Base-by-base conservation (phyloP, 1,140 invertebrate species). In the Schlechtendalia chinensis region DNA sequence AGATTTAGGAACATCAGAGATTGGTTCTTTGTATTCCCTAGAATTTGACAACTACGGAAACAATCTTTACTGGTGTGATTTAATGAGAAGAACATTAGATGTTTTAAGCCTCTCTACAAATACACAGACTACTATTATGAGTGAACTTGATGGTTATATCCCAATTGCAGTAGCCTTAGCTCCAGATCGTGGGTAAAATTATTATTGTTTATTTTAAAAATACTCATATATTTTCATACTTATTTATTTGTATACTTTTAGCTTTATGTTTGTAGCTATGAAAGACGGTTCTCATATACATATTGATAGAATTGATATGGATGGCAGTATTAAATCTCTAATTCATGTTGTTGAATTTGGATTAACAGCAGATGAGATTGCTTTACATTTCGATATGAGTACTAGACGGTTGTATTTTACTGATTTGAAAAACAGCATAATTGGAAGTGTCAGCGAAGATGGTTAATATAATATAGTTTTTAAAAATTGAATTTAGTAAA, bases 21-120 rank as follows among this genome's bases (percentile, higher is more conserved):
- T 91, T 47, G 87, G 88, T 5, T 86, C 88, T 29, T 84, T 93
- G 0, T 87, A 87, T 14, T 89, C 89, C 14, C 87, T 93, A 87
- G 89, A 88, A 82, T 91, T 91, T 83, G 92, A 93, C 86, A 86
- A 89, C 82, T 84, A 89, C 19, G 88, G 90, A 0, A 89, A 92
- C 54, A 90, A 90, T 82, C 84, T 94, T 0, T 93, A 93, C 83
- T 89, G 91, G 83, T 85, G 89, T 82, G 91, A 93, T 83, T 83
- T 84, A 0, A 86, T 87, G 1, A 86, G 87, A 22, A 86, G 86
- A 11, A 88, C 88, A 1, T 85, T 93, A 12, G 91, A 92, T 83
- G 87, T 91, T 8, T 67, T 87, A 17, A 89, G 84, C 81, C 69
- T 93, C 22, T 86, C 85, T 39, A 91, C 87, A 0, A 84, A 84